phyloP scores from a whole-genome alignment of 2,797 vertebrate species.

The Picus viridis region DNA sequence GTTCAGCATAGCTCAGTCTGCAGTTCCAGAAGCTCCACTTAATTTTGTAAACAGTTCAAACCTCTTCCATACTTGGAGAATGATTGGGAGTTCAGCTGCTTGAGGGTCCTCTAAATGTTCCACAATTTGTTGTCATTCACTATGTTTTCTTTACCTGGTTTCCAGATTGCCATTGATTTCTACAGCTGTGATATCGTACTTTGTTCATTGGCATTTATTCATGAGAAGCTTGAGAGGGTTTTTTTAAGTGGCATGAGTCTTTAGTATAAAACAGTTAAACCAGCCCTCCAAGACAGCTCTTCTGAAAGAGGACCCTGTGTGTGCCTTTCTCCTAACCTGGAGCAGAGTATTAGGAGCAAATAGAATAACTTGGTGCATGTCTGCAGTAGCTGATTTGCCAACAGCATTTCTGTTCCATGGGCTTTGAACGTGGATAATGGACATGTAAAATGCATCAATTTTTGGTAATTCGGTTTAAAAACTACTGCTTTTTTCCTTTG shows the following conservation, averaged over 20 bases:
- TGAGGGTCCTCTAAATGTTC: not conserved
- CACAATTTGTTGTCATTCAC: not conserved
- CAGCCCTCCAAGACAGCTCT: not conserved
- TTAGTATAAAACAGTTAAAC: not conserved
- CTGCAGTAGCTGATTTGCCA: not conserved
- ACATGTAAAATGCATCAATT: not conserved
- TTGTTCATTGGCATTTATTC: slow-evolving; percentile 6
- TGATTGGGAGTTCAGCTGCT: slow-evolving; percentile 27
- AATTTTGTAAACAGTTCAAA: slow-evolving; percentile 32
- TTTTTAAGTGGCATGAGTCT: not conserved
- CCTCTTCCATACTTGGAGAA: not conserved
- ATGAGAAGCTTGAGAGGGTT: not conserved
- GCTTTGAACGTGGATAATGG: not conserved
- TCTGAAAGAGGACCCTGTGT: not conserved
- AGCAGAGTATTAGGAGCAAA: slow-evolving; percentile 6
- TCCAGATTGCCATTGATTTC: slow-evolving; percentile 10
- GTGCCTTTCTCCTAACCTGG: not conserved
- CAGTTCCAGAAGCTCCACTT: slow-evolving; percentile 38
- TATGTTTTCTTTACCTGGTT: slow-evolving; percentile 30
- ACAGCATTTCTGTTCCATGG: not conserved
- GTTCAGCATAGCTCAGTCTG: not conserved
- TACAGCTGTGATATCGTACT: not conserved
- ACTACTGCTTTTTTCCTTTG: not conserved
- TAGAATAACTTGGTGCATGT: not conserved
- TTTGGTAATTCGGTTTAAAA: slow-evolving; percentile 35